These are phyloP conservation scores for Philhelius pedissequus DNA, from an alignment of 2,888 invertebrate species.

Conservation along the genomic window DNA sequence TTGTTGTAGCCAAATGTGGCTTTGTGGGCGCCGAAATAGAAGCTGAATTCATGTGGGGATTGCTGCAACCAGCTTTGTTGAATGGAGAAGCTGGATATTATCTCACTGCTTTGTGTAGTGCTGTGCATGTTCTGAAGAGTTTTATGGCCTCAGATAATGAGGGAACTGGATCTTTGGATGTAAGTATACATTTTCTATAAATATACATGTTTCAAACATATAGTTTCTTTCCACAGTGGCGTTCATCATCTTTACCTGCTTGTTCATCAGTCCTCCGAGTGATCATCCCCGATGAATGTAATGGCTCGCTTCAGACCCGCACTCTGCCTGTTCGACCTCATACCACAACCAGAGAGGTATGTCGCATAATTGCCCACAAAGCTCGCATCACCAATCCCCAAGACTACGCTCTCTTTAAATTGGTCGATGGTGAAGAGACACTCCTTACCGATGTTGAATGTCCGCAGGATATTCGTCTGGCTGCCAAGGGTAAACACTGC, in stretches of 20 bases:
- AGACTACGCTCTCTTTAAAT: slow-evolving; percentile 94
- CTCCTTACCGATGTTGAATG: slow-evolving; percentile 92
- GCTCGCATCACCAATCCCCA: slow-evolving; percentile 97
- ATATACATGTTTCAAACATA: too few species aligned
- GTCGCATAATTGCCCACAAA: slow-evolving; percentile 96
- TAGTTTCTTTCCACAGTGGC: slow-evolving; percentile 79
- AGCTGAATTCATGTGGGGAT: slow-evolving; percentile 97
- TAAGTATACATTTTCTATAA: slow-evolving; percentile 71
- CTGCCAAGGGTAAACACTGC: slow-evolving; percentile 88
- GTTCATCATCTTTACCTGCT: slow-evolving; percentile 80
- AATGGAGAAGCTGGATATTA: slow-evolving; percentile 97
- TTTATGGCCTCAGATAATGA: slow-evolving; percentile 78
- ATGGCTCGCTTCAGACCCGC: slow-evolving; percentile 93
- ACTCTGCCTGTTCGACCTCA: slow-evolving; percentile 95
- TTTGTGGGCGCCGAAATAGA: slow-evolving; percentile 96
- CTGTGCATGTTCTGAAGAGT: slow-evolving; percentile 82
- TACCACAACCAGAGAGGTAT: slow-evolving; percentile 94
- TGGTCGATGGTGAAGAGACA: slow-evolving; percentile 95
- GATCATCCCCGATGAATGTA: slow-evolving; percentile 95
- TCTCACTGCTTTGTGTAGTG: slow-evolving; percentile 94
- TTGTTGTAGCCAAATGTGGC: slow-evolving; percentile 93
- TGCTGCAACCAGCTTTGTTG: slow-evolving; percentile 93
- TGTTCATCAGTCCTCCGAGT: slow-evolving; percentile 90
- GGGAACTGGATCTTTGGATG: slow-evolving; percentile 77
- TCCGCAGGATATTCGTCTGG: slow-evolving; percentile 90